A percentile compares a stretch with the other conserved stretches of the same genome.
Evolutionary conservation across 2,888 invertebrate genomes (phyloP).

Genomic region (Biston stratarius): DNA sequence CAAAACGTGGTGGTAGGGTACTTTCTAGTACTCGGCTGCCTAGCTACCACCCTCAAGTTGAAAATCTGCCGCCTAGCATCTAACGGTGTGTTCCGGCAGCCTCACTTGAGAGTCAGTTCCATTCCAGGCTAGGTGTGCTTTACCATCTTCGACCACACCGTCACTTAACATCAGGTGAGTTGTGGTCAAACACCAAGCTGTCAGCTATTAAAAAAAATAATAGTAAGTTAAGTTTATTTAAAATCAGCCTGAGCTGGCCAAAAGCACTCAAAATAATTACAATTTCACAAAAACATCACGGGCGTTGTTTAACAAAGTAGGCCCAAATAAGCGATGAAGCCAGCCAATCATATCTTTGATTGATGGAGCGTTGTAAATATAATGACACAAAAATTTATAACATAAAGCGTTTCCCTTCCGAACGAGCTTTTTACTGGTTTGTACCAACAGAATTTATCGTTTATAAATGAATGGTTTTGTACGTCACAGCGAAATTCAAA

Average conservation of each 20-base stretch:
- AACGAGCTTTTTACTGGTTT: constrained; percentile 31
- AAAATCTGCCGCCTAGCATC: too few relatives aligned
- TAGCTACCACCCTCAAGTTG: too few relatives aligned
- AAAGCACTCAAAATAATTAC: constrained; percentile 71
- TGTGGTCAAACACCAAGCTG: too few relatives aligned
- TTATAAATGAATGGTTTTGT: constrained; percentile 24
- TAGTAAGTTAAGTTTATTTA: too few relatives aligned
- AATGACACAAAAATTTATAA: constrained; percentile 48
- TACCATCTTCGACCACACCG: too few relatives aligned
- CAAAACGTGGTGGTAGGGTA: too few relatives aligned
- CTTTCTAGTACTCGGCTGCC: too few relatives aligned
- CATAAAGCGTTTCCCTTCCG: constrained; percentile 31
- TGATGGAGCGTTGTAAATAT: constrained; percentile 55
- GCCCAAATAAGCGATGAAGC: constrained; percentile 61
- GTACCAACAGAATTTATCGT: constrained; percentile 28
- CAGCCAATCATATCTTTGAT: constrained; percentile 59
- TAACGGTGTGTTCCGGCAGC: too few relatives aligned
- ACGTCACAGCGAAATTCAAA: constrained; percentile 15
- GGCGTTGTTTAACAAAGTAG: constrained; percentile 50
- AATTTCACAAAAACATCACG: constrained; percentile 67
- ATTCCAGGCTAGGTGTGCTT: too few relatives aligned
- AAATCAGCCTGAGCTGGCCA: constrained; percentile 58
- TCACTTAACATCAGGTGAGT: too few relatives aligned
- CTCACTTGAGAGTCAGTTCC: too few relatives aligned
- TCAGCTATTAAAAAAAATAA: too few relatives aligned